These are phyloP conservation scores for Phocides pigmalion DNA, from an alignment of 1,140 invertebrate species.

Conservation along the genomic window DNA sequence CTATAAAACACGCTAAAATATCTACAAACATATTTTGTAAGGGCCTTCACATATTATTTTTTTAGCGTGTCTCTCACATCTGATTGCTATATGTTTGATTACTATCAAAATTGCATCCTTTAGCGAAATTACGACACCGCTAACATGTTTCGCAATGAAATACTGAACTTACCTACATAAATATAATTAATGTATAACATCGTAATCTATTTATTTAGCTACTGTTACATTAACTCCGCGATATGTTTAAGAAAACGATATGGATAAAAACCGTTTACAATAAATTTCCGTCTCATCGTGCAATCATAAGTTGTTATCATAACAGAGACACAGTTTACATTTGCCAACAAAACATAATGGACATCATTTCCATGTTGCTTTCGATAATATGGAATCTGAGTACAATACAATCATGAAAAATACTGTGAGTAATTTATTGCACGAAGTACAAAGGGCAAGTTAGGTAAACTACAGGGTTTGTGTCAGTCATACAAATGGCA, in stretches of 20 bases:
- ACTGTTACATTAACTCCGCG: neutral
- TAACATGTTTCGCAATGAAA: too few species aligned
- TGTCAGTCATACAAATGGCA: constrained; percentile 37
- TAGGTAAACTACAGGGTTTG: constrained; percentile 33
- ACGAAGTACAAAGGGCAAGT: constrained; percentile 35
- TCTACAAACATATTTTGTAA: neutral
- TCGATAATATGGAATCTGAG: constrained; percentile 50
- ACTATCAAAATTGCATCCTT: constrained; percentile 44
- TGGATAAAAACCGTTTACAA: neutral
- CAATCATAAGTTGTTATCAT: constrained; percentile 54
- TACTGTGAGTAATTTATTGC: constrained; percentile 43
- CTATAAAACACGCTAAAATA: neutral
- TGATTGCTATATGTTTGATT: constrained; percentile 47
- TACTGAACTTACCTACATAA: too few species aligned
- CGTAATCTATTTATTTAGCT: neutral
- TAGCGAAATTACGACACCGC: constrained; percentile 31
- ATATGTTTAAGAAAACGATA: neutral
- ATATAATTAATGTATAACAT: too few species aligned
- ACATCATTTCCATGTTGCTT: constrained; percentile 56
- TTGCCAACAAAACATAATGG: constrained; percentile 59
- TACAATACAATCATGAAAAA: constrained; percentile 51
- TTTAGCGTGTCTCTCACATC: constrained; percentile 44
- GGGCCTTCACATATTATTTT: constrained; percentile 34
- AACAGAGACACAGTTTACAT: constrained; percentile 61
- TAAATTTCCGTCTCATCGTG: neutral